Base-by-base conservation (phyloP, 2,797 vertebrate species). In the Schizothorax lantsangensis region DNA sequence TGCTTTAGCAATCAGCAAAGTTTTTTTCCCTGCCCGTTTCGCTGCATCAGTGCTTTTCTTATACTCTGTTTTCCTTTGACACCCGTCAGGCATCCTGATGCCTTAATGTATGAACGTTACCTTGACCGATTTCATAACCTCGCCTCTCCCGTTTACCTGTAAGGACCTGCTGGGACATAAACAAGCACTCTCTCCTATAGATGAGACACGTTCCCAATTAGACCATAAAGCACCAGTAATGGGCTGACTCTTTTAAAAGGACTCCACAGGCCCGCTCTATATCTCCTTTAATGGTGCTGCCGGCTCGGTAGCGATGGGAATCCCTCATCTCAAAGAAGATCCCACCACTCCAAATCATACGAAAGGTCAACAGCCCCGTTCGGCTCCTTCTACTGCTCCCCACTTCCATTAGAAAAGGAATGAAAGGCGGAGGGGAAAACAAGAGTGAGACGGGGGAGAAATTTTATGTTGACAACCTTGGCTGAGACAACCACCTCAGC, bases 401-500 rank as follows among this genome's bases (percentile, higher is more conserved):
- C 64, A 59, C 88, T 88, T 86, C 79, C 77, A 89, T 87, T 88
- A 89, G 85, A 64, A 83, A 49, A 88, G 47, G 73, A 88, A 84
- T 87, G 59, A 74, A 80, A 84, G 59, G 75, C 30, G 30, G 19
- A 36, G 69, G 81, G 66, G 81, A 75, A 84, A 83, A 79, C 17
- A 45, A 78, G 49, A 64, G 49, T 12, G 78, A 77, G 49, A 85
- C 36, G 81, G 64, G 33, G 64, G 88, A 91, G 88, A 87, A 89
- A 93, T 94, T 92, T 91, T 93, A 93, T 94, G 93, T 92, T 91
- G 92, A 94, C 92, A 93, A 92, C 91, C 92, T 92, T 92, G 93
- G 92, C 87, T 91, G 89, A 94, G 94, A 95, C 85, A 88, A 94
- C 93, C 89, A 86, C 84, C 92, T 95, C 95, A 96, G 95, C 95